Percentiles rank a stretch among this genome's conserved stretches.
Evolutionary conservation across 1,140 invertebrate genomes (phyloP).

Genomic region (Campodea augens): DNA sequence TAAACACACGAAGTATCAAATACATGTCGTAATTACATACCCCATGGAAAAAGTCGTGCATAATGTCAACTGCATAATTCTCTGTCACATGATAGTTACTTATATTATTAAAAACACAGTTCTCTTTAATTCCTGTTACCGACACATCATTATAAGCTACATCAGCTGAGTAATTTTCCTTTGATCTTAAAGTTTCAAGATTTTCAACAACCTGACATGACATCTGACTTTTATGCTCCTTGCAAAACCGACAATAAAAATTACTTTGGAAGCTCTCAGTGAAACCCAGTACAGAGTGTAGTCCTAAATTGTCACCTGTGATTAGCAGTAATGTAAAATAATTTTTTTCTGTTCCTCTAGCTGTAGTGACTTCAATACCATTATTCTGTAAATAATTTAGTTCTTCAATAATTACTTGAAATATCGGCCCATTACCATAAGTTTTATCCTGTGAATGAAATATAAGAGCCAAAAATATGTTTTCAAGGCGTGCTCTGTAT

Average conservation of each 20-base stretch:
- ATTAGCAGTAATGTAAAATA: slow-evolving; percentile 17
- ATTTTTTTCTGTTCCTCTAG: slow-evolving; percentile 10
- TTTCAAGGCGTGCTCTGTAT: slow-evolving; percentile 15
- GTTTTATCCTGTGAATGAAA: slow-evolving; percentile 18
- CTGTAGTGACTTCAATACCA: slow-evolving; percentile 14
- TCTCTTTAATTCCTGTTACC: slow-evolving; percentile 11
- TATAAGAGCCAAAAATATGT: slow-evolving; percentile 18
- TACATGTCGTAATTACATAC: slow-evolving; percentile 17
- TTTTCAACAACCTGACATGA: slow-evolving; percentile 9
- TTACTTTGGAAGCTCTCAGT: slow-evolving; percentile 16
- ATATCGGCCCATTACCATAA: slow-evolving; percentile 13
- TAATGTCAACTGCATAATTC: slow-evolving; percentile 17
- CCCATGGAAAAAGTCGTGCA: slow-evolving; percentile 19
- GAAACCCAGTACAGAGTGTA: slow-evolving; percentile 19
- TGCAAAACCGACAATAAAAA: slow-evolving; percentile 18
- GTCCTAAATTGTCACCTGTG: slow-evolving; percentile 21
- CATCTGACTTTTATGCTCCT: slow-evolving; percentile 9
- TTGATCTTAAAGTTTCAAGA: slow-evolving; percentile 12
- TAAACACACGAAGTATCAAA: slow-evolving; percentile 11
- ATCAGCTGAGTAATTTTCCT: slow-evolving; percentile 8
- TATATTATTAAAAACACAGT: slow-evolving; percentile 11
- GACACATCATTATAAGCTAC: slow-evolving; percentile 9
- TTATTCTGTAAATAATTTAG: slow-evolving; percentile 14
- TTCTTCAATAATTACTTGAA: slow-evolving; percentile 17
- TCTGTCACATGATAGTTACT: slow-evolving; percentile 16